Base-by-base conservation (phyloP, 1,140 invertebrate genomes). In the Atta cephalotes region DNA sequence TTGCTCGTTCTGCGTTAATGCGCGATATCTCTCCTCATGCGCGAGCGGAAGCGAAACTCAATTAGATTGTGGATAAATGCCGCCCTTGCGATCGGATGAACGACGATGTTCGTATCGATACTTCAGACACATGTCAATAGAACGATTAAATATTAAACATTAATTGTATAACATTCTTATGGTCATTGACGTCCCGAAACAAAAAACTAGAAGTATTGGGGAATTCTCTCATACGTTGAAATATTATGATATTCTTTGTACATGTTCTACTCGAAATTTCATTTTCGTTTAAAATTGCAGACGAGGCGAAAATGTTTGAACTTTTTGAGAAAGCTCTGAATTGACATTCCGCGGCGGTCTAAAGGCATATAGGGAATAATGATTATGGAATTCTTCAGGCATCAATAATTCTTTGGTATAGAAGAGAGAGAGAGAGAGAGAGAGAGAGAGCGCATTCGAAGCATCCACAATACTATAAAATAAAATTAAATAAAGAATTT, bases 231-330 rank as follows among this genome's bases (percentile, higher is more conserved):
- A 31, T 28, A 28, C 18, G 9, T 51, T 5, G 25, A 84, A 62
- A 76, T 84, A 49, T 45, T 62, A 51, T 10, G 56, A 12, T 76
- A 84, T 76, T 84, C 70, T 60, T 39, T 63, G 39, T 51, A 62
- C 80, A 39, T 62, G 14, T 35, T 21, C 56, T 63, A 84, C 62
- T 58, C 39, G 70, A 60, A 84, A 84, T 84, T 84, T 45, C 70
- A 84, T 84, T 80, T 80, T 70, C 63, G 49, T 53, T 62, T 71
- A 70, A 81, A 81, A 84, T 76, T 76, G 80, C 70, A 76, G 70
- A 76, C 60, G 56, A 74, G 25, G 70, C 56, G 60, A 62, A 74
- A 68, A 35, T 84, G 70, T 84, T 84, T 84, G 80, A 74, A 84
- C 39, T 84, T 74, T 84, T 76, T 45, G 70, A 21, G n/a, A 25